Evolutionary conservation across 2,113 vertebrate genomes (phyloP).

Genomic region (Pampusana beccarii): DNA sequence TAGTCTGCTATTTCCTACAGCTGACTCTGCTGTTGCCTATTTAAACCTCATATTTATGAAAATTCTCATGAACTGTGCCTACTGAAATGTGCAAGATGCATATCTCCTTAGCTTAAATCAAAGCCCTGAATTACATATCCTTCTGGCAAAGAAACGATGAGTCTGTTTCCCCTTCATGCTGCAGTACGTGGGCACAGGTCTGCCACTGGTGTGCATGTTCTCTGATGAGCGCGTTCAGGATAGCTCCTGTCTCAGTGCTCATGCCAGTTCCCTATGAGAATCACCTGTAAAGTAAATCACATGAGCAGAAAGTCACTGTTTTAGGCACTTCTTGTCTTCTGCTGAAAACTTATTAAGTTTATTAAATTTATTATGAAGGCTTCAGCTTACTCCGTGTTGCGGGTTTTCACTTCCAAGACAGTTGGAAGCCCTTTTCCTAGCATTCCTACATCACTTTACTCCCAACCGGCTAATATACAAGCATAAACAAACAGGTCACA

Average conservation of each 20-base stretch:
- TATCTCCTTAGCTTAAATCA: neutral
- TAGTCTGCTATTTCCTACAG: neutral
- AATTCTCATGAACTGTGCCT: neutral
- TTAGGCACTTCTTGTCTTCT: neutral
- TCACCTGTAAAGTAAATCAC: neutral
- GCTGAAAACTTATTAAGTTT: neutral
- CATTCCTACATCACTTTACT: neutral
- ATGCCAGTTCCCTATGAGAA: neutral
- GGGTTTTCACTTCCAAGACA: neutral
- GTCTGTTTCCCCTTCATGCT: neutral
- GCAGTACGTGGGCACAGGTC: neutral
- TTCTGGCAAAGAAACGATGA: neutral
- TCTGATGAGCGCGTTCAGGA: neutral
- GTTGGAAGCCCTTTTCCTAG: neutral
- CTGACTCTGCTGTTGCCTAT: neutral
- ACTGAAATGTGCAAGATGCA: neutral
- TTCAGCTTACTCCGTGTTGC: neutral
- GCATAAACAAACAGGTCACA: neutral
- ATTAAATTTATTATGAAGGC: neutral
- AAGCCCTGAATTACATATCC: neutral
- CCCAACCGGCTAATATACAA: neutral
- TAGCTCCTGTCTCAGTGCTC: neutral
- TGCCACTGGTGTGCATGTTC: neutral
- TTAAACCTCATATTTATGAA: neutral
- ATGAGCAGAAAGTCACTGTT: neutral